Conservation (phyloP, 2,888 invertebrate species). For the Lissonota sp. region DNA sequence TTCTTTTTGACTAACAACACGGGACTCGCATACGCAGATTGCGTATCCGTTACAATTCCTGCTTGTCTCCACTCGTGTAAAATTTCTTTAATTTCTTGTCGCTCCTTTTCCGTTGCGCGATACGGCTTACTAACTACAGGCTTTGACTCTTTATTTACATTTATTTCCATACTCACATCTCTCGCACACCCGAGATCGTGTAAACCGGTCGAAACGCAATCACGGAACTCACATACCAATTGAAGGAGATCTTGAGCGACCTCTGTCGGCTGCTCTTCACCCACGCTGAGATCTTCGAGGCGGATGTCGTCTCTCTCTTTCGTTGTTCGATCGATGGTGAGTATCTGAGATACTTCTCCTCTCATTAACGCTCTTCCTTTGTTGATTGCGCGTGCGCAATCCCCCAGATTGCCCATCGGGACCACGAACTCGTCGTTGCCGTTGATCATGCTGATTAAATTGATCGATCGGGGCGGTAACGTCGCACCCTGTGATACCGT, state of each 20-base stretch:
- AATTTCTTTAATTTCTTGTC: not conserved
- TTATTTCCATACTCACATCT: conserved; percentile 31
- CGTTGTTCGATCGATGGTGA: too few relatives aligned
- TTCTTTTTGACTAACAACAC: not conserved
- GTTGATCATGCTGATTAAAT: too few relatives aligned
- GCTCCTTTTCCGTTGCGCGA: not conserved
- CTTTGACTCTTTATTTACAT: not conserved
- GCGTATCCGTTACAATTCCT: not conserved
- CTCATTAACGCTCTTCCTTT: too few relatives aligned
- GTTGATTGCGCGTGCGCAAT: too few relatives aligned
- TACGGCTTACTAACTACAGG: not conserved
- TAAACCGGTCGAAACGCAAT: conserved; percentile 21
- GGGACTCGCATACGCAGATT: not conserved
- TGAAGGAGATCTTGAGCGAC: not conserved
- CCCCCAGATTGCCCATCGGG: too few relatives aligned
- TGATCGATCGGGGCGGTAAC: too few relatives aligned
- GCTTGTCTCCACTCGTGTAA: not conserved
- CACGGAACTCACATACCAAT: conserved; percentile 18
- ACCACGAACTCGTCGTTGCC: too few relatives aligned
- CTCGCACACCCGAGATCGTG: conserved; percentile 37
- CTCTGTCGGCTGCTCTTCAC: not conserved
- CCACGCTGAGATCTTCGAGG: conserved; percentile 6
- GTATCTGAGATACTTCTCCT: too few relatives aligned
- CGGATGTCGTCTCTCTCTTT: too few relatives aligned
- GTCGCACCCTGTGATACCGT: too few relatives aligned